Evolutionary conservation across 2,797 vertebrate genomes (phyloP).

Genomic region (Lepus oiostolus): DNA sequence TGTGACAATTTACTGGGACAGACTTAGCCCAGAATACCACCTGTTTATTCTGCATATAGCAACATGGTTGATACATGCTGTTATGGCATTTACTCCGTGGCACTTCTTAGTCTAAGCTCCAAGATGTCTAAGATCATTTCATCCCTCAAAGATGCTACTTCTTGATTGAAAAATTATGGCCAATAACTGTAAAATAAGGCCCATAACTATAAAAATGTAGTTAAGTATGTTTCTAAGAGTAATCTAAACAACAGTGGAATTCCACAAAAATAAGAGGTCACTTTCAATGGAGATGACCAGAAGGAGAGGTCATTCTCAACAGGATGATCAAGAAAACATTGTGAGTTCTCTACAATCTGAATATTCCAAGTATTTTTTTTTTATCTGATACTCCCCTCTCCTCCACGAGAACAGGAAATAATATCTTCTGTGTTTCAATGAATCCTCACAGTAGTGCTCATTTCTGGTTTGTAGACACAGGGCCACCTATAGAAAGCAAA

Average conservation of each 20-base stretch:
- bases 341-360: not conserved
- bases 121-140: not conserved
- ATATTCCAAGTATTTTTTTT: not conserved
- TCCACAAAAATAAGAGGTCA: not conserved
- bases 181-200: not conserved
- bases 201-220: not conserved
- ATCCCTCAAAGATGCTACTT: not conserved
- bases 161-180: not conserved
- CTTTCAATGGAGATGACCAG: not conserved
- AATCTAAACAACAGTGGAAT: not conserved
- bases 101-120: not conserved
- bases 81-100: not conserved
- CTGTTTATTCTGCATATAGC: not conserved
- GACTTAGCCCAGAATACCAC: not conserved
- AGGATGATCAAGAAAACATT: slow-evolving; percentile 6
- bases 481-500: not conserved
- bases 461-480: not conserved
- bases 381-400: not conserved
- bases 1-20: not conserved
- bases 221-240: slow-evolving; percentile 5
- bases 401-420: not conserved
- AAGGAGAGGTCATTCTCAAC: not conserved
- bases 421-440: not conserved
- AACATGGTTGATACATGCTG: not conserved
- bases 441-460: not conserved